phyloP scores from a whole-genome alignment of 2,113 vertebrate species.

The Protobothrops mucrosquamatus region DNA sequence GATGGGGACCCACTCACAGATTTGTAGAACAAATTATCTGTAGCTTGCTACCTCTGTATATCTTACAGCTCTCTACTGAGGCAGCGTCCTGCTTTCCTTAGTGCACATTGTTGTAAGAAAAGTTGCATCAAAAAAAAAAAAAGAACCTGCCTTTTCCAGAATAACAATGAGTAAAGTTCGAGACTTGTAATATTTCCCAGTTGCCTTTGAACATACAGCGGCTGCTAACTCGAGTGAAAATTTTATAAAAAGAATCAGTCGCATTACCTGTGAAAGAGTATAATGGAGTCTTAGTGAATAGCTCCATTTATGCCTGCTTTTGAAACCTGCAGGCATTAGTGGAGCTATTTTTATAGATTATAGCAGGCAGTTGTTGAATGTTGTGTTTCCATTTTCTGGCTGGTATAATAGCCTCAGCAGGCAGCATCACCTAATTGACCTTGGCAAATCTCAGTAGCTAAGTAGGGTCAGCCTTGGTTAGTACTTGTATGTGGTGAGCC shows the following conservation, averaged over 20 bases:
- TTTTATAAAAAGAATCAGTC: conserved; percentile 37
- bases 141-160: conserved; percentile 47
- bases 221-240: conserved; percentile 21
- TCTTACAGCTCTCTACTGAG: conserved; percentile 46
- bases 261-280: conserved; percentile 59
- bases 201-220: conserved; percentile 40
- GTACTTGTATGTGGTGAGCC: background rate
- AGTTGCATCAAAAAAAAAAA: conserved; percentile 40
- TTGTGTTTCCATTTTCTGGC: conserved; percentile 76
- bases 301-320: conserved; percentile 64
- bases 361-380: conserved; percentile 78
- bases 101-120: conserved; percentile 38
- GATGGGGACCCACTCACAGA: conserved; percentile 63
- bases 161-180: conserved; percentile 50
- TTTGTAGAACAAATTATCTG: conserved; percentile 58
- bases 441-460: background rate
- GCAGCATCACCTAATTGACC: background rate
- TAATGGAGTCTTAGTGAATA: conserved; percentile 49
- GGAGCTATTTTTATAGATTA: conserved; percentile 71
- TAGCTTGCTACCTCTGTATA: conserved; percentile 60
- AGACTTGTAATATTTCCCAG: conserved; percentile 34
- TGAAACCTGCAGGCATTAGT: conserved; percentile 68
- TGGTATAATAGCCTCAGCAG: background rate
- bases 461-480: background rate
- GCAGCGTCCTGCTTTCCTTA: conserved; percentile 26